Base-by-base conservation (phyloP, 2,797 vertebrate genomes). In the Ceryle rudis region DNA sequence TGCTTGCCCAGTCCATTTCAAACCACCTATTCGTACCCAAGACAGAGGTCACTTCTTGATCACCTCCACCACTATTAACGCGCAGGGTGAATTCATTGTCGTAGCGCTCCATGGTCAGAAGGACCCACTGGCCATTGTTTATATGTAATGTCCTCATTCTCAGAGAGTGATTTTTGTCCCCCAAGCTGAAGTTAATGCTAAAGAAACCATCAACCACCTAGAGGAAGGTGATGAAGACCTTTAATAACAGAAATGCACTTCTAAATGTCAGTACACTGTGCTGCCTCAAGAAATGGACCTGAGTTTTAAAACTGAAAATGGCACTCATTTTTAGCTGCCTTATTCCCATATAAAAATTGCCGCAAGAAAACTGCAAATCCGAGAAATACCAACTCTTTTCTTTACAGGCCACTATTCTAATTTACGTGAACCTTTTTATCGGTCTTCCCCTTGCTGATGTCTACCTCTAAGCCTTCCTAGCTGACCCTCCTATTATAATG, bases 121-220 rank as follows among this genome's bases (percentile, higher is more conserved):
- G 95, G 33, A 98, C 87, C 99, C 99, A 99, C 86, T 99, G 99
- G 26, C 99, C 99, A 0, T 98, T 86, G 96, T 99, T 99, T 65
- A 99, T 97, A 14, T 95, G 97, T 52, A 98, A 97, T 12, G 97
- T 97, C 2, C 87, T 95, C 80, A 99, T 95, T 22, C 73, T 97
- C 84, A 99, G 96, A n/a, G 96, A 82, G 77, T 98, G 97, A 46
- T 93, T 96, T 7, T 98, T 97, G 22, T 98, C 98, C 3, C 98
- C 98, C 42, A 99, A 96, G 96, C 98, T 97, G 93, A 98, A 97
- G 3, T 98, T 98, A 35, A 99, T 98, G 0, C 98, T 97, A 77
- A 99, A 97, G 90, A 97, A 98, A 57, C 99, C 99, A 16, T 98
- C 98, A 14, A 44, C 39, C 62, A 99, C 96, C 99, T 99, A 97